phyloP scores from a whole-genome alignment of 2,797 vertebrate genomes.

The Phyllotis vaccarum region DNA sequence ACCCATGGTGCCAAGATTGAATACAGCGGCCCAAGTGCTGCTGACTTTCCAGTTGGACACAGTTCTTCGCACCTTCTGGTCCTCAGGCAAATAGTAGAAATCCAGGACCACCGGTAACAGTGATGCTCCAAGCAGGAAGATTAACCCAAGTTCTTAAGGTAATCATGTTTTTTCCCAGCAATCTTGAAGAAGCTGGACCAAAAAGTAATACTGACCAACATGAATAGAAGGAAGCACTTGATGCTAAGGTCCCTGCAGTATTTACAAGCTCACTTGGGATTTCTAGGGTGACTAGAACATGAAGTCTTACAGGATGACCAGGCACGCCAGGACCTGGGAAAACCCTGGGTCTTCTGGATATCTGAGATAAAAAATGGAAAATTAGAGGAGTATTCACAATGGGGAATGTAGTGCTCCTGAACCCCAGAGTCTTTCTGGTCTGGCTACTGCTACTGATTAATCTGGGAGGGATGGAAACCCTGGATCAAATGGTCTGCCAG shows the following conservation, averaged over 20 bases:
- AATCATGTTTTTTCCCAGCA: slow-evolving; percentile 83
- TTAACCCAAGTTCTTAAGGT: slow-evolving; percentile 85
- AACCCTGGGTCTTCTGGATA: slow-evolving; percentile 77
- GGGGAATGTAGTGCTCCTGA: slow-evolving; percentile 88
- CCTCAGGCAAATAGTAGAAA: slow-evolving; percentile 72
- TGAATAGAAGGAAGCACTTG: slow-evolving; percentile 87
- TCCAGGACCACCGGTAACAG: slow-evolving; percentile 85
- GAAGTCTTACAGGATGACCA: slow-evolving; percentile 84
- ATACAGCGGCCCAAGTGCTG: slow-evolving; percentile 87
- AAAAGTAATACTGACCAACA: slow-evolving; percentile 87
- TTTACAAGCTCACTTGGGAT: slow-evolving; percentile 82
- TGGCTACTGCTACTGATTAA: slow-evolving; percentile 87
- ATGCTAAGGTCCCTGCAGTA: slow-evolving; percentile 84
- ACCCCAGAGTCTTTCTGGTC: slow-evolving; percentile 85
- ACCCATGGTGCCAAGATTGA: slow-evolving; percentile 88
- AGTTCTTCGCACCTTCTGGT: slow-evolving; percentile 87
- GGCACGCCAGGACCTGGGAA: slow-evolving; percentile 84
- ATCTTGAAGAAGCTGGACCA: slow-evolving; percentile 83
- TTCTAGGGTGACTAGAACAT: slow-evolving; percentile 80
- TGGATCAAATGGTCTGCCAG: slow-evolving; percentile 88
- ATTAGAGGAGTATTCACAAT: slow-evolving; percentile 85
- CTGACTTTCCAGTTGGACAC: slow-evolving; percentile 88
- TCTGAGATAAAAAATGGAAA: slow-evolving; percentile 89
- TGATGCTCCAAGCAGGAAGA: slow-evolving; percentile 86
- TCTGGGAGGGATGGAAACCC: slow-evolving; percentile 89